These are phyloP conservation scores for Gymnosoma rotundatum DNA, from an alignment of 2,888 invertebrate species.

Conservation along the genomic window DNA sequence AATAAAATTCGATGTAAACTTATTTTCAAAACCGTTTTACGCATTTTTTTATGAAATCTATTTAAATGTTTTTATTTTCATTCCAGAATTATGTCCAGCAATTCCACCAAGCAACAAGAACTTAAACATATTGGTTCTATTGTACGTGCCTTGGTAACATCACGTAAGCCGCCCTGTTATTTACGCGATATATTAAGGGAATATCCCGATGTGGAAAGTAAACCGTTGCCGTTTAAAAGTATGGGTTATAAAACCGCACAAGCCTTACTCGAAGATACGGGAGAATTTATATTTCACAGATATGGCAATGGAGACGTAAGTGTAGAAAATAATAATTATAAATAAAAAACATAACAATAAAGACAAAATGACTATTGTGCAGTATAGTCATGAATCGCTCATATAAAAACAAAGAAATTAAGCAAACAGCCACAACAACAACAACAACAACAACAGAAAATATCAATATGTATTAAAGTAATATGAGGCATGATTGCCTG, in stretches of 20 bases:
- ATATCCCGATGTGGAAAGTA: conserved; percentile 85
- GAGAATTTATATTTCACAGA: conserved; percentile 83
- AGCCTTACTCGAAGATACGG: conserved; percentile 85
- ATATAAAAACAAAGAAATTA: neutral
- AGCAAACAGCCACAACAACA: too few species aligned
- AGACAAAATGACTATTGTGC: conserved; percentile 20
- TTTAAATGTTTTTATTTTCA: neutral
- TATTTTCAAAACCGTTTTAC: neutral
- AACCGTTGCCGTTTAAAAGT: conserved; percentile 85
- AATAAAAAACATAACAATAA: neutral
- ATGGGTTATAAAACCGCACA: conserved; percentile 85
- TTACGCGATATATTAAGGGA: conserved; percentile 83
- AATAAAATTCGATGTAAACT: too few species aligned
- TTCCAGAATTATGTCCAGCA: conserved; percentile 62
- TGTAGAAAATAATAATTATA: conserved; percentile 10
- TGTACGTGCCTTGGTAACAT: conserved; percentile 79
- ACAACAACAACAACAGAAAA: too few species aligned
- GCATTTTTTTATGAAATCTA: neutral
- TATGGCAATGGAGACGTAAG: conserved; percentile 83
- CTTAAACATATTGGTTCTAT: conserved; percentile 75
- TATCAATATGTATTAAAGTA: neutral
- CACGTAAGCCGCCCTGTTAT: conserved; percentile 78
- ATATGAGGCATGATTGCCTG: conserved; percentile 17
- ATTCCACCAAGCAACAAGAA: conserved; percentile 71
- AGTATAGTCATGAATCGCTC: neutral